Base-by-base conservation (phyloP, 2,113 vertebrate species). In the Struthio camelus region DNA sequence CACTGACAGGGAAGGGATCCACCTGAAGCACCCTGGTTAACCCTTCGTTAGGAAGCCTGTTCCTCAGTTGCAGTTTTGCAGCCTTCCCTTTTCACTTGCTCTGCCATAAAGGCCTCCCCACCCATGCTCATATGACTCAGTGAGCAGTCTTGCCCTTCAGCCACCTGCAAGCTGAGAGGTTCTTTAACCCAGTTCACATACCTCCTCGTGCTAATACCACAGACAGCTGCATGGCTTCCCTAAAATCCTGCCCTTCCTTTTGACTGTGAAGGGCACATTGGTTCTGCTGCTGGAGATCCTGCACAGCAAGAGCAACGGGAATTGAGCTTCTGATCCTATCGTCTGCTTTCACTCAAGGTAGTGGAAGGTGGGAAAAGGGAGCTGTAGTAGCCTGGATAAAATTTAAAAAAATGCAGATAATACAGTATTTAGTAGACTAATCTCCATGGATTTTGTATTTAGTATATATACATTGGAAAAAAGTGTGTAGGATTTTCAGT, bases 41-140 rank as follows among this genome's bases (percentile, higher is more conserved):
- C 25, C 16, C 40, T 44, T 0, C 4, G 1, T 76, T 48, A 71
- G 56, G 36, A 71, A 1, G 4, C 10, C 10, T 2, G 5, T 78
- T 71, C 20, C 34, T 67, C 2, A 5, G 14, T 53, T 79, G 46
- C 40, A 58, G 11, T 4, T 76, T 69, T 64, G 46, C 23, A 14
- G 61, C 14, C 3, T 7, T 80, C 30, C 4, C 1, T 71, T 72
- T 46, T 53, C 28, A 25, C 6, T 2, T 4, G 16, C 6, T 20
- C n/a, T 44, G 65, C 32, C 14, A 3, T 58, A n/a, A 89, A 59
- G 3, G 32, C 30, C 71, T 80, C 6, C 40, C 6, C 18, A 48
- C 10, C 38, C 62, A 30, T 38, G 17, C 23, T 65, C 11, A 16
- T 0, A 0, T 32, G 36, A n/a, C 9, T 72, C 46, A 15, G 5